These are phyloP conservation scores for Vespertilio murinus DNA, from an alignment of 2,797 vertebrate genomes.

Conservation along the genomic window DNA sequence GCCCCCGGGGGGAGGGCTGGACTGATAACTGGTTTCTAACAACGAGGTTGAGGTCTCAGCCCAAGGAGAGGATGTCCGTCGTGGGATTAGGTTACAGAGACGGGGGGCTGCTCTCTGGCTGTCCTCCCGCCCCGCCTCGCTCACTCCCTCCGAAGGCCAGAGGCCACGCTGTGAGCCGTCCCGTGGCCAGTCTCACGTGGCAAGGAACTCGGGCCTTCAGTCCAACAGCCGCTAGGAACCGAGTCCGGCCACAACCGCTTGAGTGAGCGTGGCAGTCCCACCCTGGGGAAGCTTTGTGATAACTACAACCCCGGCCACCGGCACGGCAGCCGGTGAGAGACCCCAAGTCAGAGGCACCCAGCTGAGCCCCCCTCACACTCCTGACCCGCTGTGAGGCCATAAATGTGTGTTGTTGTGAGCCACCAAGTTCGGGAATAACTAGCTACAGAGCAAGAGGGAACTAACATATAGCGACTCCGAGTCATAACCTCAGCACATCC, in stretches of 20 bases:
- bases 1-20: not conserved
- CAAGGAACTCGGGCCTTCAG: not conserved
- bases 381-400: not conserved
- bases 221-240: not conserved
- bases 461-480: not conserved
- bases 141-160: not conserved
- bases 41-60: not conserved
- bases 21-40: not conserved
- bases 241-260: not conserved
- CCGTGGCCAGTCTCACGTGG: not conserved
- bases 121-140: not conserved
- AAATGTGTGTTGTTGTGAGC: not conserved
- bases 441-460: not conserved
- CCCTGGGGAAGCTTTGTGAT: not conserved
- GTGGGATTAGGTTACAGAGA: not conserved
- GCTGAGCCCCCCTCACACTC: not conserved
- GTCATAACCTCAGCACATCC: not conserved
- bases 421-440: not conserved
- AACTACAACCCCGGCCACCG: not conserved
- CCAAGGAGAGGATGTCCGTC: not conserved
- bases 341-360: accelerated
- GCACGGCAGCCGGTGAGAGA: not conserved
- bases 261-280: not conserved
- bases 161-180: not conserved
- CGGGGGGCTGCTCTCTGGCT: not conserved